A percentile compares a stretch with the other conserved stretches of the same genome.
Conservation (phyloP, 1,140 invertebrate species). For the Hylaeus anthracinus region DNA sequence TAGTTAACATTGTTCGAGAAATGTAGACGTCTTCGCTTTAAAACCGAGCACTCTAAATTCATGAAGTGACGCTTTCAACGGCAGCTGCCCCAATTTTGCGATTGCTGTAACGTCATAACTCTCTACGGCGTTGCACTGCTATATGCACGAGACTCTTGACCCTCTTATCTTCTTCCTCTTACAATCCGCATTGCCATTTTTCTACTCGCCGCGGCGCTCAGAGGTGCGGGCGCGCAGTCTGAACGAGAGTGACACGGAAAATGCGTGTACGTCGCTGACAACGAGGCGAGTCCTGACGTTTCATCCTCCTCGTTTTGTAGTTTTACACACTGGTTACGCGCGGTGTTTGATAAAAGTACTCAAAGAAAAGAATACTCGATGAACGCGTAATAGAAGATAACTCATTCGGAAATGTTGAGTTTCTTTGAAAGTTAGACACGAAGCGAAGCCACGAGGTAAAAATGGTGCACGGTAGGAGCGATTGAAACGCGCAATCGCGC, state of each 20-base stretch:
- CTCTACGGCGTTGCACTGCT: not conserved
- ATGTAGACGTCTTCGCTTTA: slow-evolving; percentile 3
- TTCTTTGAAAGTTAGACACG: not conserved
- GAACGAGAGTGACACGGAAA: not conserved
- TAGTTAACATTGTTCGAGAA: not conserved
- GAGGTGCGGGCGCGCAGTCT: no score
- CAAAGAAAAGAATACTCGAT: not conserved
- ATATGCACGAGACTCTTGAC: slow-evolving; percentile 39
- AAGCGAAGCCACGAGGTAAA: not conserved
- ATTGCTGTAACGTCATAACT: slow-evolving; percentile 46
- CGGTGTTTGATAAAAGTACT: not conserved
- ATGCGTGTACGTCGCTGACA: not conserved
- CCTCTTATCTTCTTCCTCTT: slow-evolving; percentile 41
- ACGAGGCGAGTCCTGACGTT: no score
- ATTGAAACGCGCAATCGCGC: not conserved
- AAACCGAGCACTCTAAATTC: slow-evolving; percentile 34
- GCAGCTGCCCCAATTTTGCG: slow-evolving; percentile 35
- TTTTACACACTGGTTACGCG: no score
- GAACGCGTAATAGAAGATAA: not conserved
- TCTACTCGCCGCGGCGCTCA: not conserved
- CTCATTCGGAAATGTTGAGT: not conserved
- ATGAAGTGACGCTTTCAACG: slow-evolving; percentile 31
- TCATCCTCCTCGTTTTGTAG: no score
- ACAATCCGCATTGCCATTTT: slow-evolving; percentile 26
- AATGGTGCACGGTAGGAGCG: not conserved